Evolutionary conservation across 2,888 invertebrate species (phyloP), one percentile per base, ranked within the genome.

Genomic region (Eupithecia exiguata): DNA sequence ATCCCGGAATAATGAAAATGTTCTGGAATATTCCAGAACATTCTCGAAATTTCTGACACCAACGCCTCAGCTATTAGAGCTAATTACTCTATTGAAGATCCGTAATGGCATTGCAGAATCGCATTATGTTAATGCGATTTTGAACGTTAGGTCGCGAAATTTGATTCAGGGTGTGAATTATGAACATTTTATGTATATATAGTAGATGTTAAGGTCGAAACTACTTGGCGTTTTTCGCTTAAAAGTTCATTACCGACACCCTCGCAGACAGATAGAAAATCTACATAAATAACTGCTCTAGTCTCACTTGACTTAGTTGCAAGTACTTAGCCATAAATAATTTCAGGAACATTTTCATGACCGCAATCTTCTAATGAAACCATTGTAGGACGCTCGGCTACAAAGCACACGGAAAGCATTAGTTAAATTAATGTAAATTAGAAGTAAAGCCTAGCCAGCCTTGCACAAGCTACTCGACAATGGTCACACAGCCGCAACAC

Each of bases 81-180:
- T 80, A 77, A 80, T 80, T 78, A 74, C 71, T 70, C 62, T 40
- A 73, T 71, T 63, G 71, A 72, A 61, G 75, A 75, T 74, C 62
- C 46, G 69, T 79, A 75, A 76, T 78, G 71, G 61, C 72, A 62
- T 73, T 61, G 67, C 36, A 35, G 58, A 74, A 77, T 77, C 69
- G 68, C 70, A 77, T 80, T 78, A 77, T 72, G 73, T 66, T 74
- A 78, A 77, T 53, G 69, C 65, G 40, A 74, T 77, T 74, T 68
- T 36, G 58, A 71, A 63, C 76, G 65, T 72, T 75, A 74, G 71
- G 71, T 69, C 74, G 66, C 65, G 40, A 40, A 38, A 65, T 65
- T 9, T 38, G 38, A 65, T 35, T 14, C 65, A 65, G 4, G 14
- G 12, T 25, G 66, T 65, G n/a, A 65, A 36, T 65, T 40, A 25